phyloP scores from a whole-genome alignment of 2,888 invertebrate genomes.

The Catocala sponsa region DNA sequence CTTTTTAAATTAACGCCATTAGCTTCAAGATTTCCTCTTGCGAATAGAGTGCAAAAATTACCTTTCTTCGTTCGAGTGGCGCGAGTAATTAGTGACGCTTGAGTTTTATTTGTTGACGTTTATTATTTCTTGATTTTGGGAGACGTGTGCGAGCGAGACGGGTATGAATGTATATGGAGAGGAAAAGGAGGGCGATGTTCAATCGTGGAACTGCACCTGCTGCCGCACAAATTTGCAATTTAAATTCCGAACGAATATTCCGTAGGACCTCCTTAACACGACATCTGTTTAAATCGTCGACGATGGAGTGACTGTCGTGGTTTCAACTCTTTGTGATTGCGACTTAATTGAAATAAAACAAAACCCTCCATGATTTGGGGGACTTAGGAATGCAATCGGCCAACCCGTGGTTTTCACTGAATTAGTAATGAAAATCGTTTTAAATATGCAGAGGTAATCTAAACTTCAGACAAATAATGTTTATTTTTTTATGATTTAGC shows the following conservation, averaged over 20 bases:
- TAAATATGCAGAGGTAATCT: neutral
- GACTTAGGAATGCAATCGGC: slow-evolving; percentile 56
- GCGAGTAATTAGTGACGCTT: slow-evolving; percentile 88
- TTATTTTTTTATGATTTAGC: no score
- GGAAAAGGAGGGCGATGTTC: slow-evolving; percentile 71
- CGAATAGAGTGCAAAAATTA: slow-evolving; percentile 86
- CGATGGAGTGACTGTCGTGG: slow-evolving; percentile 84
- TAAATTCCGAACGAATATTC: slow-evolving; percentile 87
- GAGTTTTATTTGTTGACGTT: slow-evolving; percentile 88
- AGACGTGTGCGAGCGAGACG: slow-evolving; percentile 66
- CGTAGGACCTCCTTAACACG: slow-evolving; percentile 88
- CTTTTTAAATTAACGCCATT: slow-evolving; percentile 88
- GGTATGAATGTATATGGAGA: slow-evolving; percentile 58
- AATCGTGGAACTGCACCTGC: slow-evolving; percentile 84
- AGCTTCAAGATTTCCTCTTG: slow-evolving; percentile 84
- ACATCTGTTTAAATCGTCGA: slow-evolving; percentile 88
- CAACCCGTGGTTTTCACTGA: slow-evolving; percentile 56
- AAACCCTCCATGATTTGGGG: slow-evolving; percentile 74
- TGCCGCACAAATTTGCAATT: slow-evolving; percentile 87
- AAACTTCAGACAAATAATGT: no score
- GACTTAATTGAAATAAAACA: slow-evolving; percentile 86
- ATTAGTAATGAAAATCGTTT: slow-evolving; percentile 34
- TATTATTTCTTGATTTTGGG: slow-evolving; percentile 85
- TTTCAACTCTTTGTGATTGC: slow-evolving; percentile 82
- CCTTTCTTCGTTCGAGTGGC: slow-evolving; percentile 82